Conservation (phyloP, 1,140 invertebrate species). For the Drosophila busckii region DNA sequence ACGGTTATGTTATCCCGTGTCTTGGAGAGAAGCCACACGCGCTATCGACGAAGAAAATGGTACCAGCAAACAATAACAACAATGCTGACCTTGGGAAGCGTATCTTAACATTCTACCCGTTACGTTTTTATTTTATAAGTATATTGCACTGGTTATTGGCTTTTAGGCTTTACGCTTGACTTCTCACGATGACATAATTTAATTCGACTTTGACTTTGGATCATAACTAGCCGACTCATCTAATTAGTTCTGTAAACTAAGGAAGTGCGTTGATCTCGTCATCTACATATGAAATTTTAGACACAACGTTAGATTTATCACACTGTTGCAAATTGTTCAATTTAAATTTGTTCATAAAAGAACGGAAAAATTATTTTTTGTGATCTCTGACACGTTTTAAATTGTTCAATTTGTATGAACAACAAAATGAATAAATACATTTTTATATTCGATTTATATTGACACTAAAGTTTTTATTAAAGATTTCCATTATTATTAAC, state of each 20-base stretch:
- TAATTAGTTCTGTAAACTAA: slow-evolving; percentile 62
- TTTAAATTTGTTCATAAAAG: not conserved
- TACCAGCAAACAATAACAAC: too few species aligned
- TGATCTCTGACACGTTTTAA: too few species aligned
- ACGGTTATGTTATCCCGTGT: too few species aligned
- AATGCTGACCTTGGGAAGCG: slow-evolving; percentile 45
- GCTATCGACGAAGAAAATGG: too few species aligned
- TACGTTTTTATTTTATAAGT: slow-evolving; percentile 46
- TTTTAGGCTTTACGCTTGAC: slow-evolving; percentile 25
- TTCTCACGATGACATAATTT: slow-evolving; percentile 56
- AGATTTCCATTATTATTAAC: too few species aligned
- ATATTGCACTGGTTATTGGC: slow-evolving; percentile 30
- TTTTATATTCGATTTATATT: too few species aligned
- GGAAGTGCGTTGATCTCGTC: slow-evolving; percentile 3
- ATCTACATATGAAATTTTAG: too few species aligned
- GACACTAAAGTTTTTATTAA: too few species aligned
- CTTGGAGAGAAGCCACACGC: too few species aligned
- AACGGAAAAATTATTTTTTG: too few species aligned
- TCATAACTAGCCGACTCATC: slow-evolving; percentile 27
- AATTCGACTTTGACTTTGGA: slow-evolving; percentile 13
- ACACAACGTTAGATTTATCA: slow-evolving; percentile 47
- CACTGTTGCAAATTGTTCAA: slow-evolving; percentile 24
- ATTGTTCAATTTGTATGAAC: too few species aligned
- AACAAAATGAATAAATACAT: too few species aligned
- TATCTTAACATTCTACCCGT: slow-evolving; percentile 37